Conservation (phyloP, 2,797 vertebrate genomes). For the Pantherophis alleghaniensis region DNA sequence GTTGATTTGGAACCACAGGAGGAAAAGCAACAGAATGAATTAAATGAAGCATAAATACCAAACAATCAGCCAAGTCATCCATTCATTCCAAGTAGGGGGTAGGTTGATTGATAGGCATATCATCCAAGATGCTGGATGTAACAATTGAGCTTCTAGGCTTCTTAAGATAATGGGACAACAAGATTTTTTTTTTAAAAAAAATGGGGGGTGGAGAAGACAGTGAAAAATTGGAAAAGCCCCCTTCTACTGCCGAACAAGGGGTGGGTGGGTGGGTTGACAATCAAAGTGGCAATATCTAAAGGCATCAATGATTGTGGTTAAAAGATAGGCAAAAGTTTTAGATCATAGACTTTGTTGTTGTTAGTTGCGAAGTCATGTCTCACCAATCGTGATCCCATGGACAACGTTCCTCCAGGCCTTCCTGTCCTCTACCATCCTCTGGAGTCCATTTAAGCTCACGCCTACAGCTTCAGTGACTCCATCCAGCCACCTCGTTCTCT, state of each 20-base stretch:
- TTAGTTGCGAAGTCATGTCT: no score
- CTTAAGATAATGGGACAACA: not conserved
- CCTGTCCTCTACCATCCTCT: no score
- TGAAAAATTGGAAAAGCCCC: no score
- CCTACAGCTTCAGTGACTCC: no score
- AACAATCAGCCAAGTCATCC: conserved; percentile 2
- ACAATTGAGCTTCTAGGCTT: not conserved
- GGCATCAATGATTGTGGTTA: not conserved
- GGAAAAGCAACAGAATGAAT: not conserved
- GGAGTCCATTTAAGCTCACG: no score
- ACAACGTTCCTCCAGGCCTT: no score
- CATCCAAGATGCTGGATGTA: not conserved
- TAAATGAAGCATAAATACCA: not conserved
- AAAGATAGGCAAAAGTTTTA: not conserved
- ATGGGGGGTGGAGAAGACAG: fast-evolving
- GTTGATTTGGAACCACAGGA: not conserved
- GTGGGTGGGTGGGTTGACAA: no score
- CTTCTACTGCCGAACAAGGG: not conserved
- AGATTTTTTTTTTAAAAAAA: not conserved
- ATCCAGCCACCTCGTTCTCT: no score
- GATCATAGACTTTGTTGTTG: no score
- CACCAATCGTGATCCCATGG: no score
- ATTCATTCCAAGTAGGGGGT: not conserved
- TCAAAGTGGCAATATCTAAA: not conserved
- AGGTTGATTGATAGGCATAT: not conserved